phyloP scores from a whole-genome alignment of 2,797 vertebrate genomes.

The Phrynocephalus guinanensis region DNA sequence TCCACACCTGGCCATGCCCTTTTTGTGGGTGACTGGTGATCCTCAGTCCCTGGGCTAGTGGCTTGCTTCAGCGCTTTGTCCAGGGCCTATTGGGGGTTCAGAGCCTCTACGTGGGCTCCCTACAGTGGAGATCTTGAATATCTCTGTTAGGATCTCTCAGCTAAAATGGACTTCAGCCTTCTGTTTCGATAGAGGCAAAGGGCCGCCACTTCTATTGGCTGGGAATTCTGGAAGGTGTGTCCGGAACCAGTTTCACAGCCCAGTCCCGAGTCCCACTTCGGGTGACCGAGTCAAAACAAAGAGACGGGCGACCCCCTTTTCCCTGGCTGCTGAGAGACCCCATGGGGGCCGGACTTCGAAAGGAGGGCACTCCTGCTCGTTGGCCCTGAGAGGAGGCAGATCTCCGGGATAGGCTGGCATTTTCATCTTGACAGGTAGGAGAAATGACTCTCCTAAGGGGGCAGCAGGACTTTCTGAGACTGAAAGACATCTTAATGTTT shows the following conservation, averaged over 20 bases:
- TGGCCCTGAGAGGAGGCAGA: background rate
- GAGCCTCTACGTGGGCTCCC: no score
- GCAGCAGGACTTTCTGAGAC: conserved; percentile 41
- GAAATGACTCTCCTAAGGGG: conserved; percentile 56
- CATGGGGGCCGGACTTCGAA: background rate
- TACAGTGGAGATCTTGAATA: no score
- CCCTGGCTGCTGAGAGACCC: background rate
- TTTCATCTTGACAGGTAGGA: conserved; percentile 47
- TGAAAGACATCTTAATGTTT: conserved; percentile 56
- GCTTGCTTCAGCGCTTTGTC: no score
- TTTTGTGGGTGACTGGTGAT: no score
- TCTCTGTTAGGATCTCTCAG: no score
- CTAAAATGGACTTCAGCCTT: no score
- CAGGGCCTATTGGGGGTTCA: no score
- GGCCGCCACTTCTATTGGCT: background rate
- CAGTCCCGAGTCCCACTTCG: background rate
- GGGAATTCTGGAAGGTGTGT: no score
- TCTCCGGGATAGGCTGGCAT: conserved; percentile 6
- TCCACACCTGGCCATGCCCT: no score
- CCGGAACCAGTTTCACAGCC: background rate
- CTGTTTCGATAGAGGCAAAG: no score
- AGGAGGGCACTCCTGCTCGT: background rate
- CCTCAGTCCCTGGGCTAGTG: no score
- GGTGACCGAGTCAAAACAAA: background rate
- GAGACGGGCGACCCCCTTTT: background rate